A percentile compares a stretch with the other conserved stretches of the same genome.
These are phyloP conservation scores for Callinectes sapidus DNA, from an alignment of 2,888 invertebrate genomes.

Conservation along the genomic window DNA sequence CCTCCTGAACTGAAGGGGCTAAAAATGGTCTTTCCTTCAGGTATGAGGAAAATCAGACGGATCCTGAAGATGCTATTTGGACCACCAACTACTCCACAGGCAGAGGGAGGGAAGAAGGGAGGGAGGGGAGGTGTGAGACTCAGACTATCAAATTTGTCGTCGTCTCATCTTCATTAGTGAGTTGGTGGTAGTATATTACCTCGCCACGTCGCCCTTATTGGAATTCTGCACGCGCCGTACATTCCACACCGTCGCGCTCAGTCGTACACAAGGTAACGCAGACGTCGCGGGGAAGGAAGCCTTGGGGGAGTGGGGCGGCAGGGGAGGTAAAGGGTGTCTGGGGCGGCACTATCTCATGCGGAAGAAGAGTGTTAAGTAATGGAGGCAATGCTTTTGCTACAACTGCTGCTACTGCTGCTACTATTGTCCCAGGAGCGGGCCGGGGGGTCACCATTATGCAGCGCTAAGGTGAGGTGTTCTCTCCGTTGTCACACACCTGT, in stretches of 20 bases:
- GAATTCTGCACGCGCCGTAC: conserved; percentile 31
- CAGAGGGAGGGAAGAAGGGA: background rate
- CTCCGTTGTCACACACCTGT: no score
- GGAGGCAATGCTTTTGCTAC: conserved; percentile 15
- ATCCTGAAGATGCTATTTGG: background rate
- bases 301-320: background rate
- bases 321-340: background rate
- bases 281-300: background rate
- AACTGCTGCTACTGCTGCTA: conserved; percentile 18
- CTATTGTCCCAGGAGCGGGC: background rate
- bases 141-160: background rate
- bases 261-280: background rate
- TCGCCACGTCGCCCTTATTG: conserved; percentile 11
- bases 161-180: background rate
- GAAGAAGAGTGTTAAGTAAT: background rate
- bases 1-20: no score
- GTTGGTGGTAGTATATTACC: background rate
- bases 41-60: background rate
- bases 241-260: background rate
- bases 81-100: background rate
- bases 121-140: background rate
- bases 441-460: no score
- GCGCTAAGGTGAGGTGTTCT: no score
- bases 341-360: background rate
- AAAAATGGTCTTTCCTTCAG: background rate